Base-by-base conservation (phyloP, 2,888 invertebrate genomes). In the Yponomeuta evonymella region DNA sequence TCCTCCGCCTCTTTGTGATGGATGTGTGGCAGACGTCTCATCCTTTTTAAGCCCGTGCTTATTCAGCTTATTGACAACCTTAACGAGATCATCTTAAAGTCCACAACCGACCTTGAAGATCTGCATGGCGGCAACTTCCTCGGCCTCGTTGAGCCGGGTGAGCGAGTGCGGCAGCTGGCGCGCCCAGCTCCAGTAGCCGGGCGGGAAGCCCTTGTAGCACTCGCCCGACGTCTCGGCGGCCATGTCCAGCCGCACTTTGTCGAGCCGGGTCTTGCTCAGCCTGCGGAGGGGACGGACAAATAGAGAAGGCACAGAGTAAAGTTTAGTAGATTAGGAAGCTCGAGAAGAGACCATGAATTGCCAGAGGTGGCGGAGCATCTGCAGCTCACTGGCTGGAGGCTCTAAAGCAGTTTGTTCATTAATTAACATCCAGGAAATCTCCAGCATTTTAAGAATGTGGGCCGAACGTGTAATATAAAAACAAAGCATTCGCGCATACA, bases 171-270 rank as follows among this genome's bases (percentile, higher is more conserved):
- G 94, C 71, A 98, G 89, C 73, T 95, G 94, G 75, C 97, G 95
- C 79, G 96, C 96, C 90, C 98, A 98, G 65, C 97, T 96, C 98
- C 98, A 98, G 90, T 96, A 98, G 30, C 80, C 95, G 74, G 96
- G 95, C 11, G 96, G 95, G 86, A 96, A 97, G 70, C 96, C 96
- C 87, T 97, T 97, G 87, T 97, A 97, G 65, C 95, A 95, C 88
- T 97, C 97, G 30, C 96, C 96, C 71, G 95, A 95, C 73, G 95
- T 94, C 76, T 94, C 94, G 29, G 93, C 86, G n/a, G 89, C 88
- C 73, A 87, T 83, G 77, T 92, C 92, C 15, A 87, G 76, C 0
- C 92, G 91, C 33, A 93, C 87, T 82, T 96, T 96, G 81, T 97
- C 97, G 73, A 97, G 88, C 10, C 97, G 94, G 81, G 96, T 96